phyloP scores from a whole-genome alignment of 2,888 invertebrate genomes.

The Heliconius erato region DNA sequence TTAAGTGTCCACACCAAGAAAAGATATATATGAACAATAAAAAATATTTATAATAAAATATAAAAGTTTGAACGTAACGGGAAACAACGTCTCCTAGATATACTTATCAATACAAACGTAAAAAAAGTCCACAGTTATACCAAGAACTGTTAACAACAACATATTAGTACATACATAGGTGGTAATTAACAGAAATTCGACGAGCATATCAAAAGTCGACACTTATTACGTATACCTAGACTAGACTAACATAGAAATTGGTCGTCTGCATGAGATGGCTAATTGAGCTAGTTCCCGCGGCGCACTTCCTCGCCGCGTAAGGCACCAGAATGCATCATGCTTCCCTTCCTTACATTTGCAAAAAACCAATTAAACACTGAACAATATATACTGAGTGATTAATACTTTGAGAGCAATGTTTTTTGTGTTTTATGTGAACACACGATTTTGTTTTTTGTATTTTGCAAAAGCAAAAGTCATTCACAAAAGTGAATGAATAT shows the following conservation, averaged over 20 bases:
- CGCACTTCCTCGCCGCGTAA: slow-evolving; percentile 53
- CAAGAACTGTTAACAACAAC: background rate
- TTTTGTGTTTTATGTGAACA: background rate
- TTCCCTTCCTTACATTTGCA: slow-evolving; percentile 52
- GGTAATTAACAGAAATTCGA: slow-evolving; percentile 8
- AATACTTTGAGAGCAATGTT: slow-evolving; percentile 2
- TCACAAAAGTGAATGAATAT: background rate
- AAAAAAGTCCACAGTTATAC: background rate
- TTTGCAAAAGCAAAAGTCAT: too few relatives aligned
- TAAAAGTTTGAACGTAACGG: too few relatives aligned
- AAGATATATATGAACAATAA: too few relatives aligned
- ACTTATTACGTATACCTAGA: slow-evolving; percentile 24
- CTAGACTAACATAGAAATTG: slow-evolving; percentile 38
- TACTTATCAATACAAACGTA: too few relatives aligned
- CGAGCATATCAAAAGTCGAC: slow-evolving; percentile 16
- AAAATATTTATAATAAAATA: too few relatives aligned
- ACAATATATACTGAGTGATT: background rate
- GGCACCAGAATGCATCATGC: slow-evolving; percentile 29
- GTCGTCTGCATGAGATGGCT: slow-evolving; percentile 36
- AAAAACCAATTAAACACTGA: slow-evolving; percentile 48
- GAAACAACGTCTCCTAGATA: too few relatives aligned
- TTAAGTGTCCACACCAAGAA: too few relatives aligned
- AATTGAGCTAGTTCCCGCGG: slow-evolving; percentile 48
- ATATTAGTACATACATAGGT: background rate
- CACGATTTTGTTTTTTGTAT: too few relatives aligned